These are phyloP conservation scores for Eurystomus gularis DNA, from an alignment of 2,113 vertebrate species.

Conservation along the genomic window DNA sequence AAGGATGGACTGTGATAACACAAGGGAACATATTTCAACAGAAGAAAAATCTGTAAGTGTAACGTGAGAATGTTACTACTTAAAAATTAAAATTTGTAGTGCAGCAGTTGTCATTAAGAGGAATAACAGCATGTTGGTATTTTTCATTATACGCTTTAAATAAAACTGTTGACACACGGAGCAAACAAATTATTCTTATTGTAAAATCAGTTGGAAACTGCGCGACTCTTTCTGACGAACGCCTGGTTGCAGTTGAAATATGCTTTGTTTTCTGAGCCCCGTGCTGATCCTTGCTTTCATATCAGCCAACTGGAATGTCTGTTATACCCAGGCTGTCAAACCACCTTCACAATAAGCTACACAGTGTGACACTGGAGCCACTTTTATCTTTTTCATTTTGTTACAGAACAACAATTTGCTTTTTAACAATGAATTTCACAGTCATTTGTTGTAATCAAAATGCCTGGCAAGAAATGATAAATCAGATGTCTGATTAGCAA, in stretches of 20 bases:
- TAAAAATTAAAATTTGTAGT: not conserved
- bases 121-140: not conserved
- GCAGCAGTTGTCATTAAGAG: not conserved
- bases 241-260: not conserved
- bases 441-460: not conserved
- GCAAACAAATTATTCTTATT: not conserved
- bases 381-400: constrained; percentile 13
- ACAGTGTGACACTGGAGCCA: not conserved
- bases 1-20: constrained; percentile 35
- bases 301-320: constrained; percentile 13
- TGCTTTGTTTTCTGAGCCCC: constrained; percentile 30
- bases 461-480: not conserved
- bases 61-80: constrained; percentile 15
- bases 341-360: not conserved
- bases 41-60: not conserved
- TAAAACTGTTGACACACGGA: not conserved
- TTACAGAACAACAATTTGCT: constrained; percentile 3
- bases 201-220: not conserved
- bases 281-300: not conserved
- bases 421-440: not conserved
- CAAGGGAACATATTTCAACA: constrained; percentile 52
- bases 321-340: not conserved
- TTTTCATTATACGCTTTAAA: constrained; percentile 26
- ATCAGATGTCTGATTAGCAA: not conserved
- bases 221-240: not conserved